A percentile compares a stretch with the other conserved stretches of the same genome.
Conservation (phyloP, 2,888 invertebrate species). For the Crossocerus cetratus region DNA sequence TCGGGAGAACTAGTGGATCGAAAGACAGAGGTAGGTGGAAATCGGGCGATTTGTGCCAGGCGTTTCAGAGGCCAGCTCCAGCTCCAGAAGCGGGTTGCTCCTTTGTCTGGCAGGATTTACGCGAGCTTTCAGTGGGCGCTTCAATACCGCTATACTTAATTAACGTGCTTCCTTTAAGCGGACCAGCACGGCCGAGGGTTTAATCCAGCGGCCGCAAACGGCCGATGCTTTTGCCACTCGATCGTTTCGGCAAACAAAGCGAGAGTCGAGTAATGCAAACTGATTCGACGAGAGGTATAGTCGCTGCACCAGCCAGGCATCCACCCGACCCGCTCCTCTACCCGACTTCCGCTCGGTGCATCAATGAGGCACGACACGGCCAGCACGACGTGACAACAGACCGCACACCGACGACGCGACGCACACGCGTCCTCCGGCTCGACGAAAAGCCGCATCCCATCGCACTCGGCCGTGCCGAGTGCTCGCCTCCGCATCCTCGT, state of each 20-base stretch:
- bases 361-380: constrained; percentile 7
- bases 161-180: constrained; percentile 62
- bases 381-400: constrained; percentile 17
- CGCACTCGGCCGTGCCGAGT: not conserved
- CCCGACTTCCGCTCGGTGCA: constrained; percentile 16
- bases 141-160: constrained; percentile 57
- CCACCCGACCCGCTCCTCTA: no score
- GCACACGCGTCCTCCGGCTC: not conserved
- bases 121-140: constrained; percentile 38
- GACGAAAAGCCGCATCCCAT: no score
- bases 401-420: not conserved
- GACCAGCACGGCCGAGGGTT: constrained; percentile 25
- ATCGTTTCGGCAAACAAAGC: constrained; percentile 62
- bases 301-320: no score
- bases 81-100: constrained; percentile 28
- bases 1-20: no score
- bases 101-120: constrained; percentile 54
- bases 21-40: constrained; percentile 1
- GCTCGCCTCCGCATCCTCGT: not conserved
- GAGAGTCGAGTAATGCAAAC: constrained; percentile 35
- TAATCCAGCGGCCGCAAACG: constrained; percentile 51
- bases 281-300: constrained; percentile 54
- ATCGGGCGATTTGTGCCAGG: constrained; percentile 22
- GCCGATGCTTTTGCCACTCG: constrained; percentile 48
- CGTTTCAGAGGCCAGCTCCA: constrained; percentile 28